phyloP scores from a whole-genome alignment of 2,113 vertebrate species.

The Todiramphus chloris region DNA sequence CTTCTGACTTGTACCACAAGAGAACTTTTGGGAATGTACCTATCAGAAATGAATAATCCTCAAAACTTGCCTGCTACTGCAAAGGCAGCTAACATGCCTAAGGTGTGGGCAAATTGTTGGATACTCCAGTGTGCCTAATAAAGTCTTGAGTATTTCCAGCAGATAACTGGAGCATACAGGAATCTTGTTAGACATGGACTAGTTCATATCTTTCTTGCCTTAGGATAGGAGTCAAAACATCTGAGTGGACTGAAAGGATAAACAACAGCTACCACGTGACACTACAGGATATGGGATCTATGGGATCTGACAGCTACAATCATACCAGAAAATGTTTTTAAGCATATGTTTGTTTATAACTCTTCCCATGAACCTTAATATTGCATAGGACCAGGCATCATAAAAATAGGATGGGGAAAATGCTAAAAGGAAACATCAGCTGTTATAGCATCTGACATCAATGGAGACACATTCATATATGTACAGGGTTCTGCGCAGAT shows the following conservation, averaged over 20 bases:
- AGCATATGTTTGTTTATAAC: neutral
- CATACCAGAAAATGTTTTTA: neutral
- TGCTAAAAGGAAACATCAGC: neutral
- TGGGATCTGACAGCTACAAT: neutral
- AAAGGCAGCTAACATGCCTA: neutral
- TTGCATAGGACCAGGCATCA: neutral
- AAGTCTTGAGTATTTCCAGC: neutral
- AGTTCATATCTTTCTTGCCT: neutral
- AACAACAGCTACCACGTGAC: neutral
- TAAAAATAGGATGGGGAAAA: neutral
- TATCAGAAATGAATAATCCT: neutral
- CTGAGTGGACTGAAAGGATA: neutral
- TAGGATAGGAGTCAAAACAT: neutral
- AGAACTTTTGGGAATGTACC: neutral
- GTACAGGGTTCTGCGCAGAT: neutral
- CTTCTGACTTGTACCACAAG: neutral
- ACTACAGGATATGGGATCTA: neutral
- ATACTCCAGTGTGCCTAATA: neutral
- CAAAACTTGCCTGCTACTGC: neutral
- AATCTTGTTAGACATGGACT: neutral
- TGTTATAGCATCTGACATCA: neutral
- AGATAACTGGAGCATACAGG: neutral
- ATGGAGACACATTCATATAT: neutral
- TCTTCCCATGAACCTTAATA: neutral
- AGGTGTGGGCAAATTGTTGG: neutral